phyloP scores from a whole-genome alignment of 2,797 vertebrate species.

The Halcyon chelicuti region DNA sequence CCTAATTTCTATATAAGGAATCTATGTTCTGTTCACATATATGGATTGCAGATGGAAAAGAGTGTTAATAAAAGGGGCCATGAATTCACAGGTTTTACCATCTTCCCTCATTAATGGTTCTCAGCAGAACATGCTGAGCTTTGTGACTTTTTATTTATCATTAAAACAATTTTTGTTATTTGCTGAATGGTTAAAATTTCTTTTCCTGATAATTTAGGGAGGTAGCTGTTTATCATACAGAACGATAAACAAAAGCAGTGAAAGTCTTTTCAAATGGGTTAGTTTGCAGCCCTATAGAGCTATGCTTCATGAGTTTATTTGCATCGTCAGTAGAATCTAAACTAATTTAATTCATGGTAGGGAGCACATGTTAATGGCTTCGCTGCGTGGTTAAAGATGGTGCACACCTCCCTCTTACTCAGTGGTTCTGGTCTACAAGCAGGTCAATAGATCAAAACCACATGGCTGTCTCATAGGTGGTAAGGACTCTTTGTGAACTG shows the following conservation, averaged over 20 bases:
- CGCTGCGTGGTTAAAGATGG: conserved; percentile 16
- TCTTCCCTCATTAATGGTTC: conserved; percentile 39
- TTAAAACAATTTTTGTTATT: conserved; percentile 54
- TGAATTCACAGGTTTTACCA: not conserved
- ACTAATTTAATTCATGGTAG: conserved; percentile 81
- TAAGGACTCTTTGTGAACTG: not conserved
- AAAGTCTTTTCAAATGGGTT: conserved; percentile 54
- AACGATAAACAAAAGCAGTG: conserved; percentile 41
- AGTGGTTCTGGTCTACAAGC: conserved; percentile 43
- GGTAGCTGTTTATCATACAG: conserved; percentile 45
- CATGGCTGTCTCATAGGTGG: not conserved
- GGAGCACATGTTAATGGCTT: conserved; percentile 53
- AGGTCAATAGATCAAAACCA: conserved; percentile 52
- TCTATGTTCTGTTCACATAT: not conserved
- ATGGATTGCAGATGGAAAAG: not conserved
- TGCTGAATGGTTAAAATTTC: conserved; percentile 56
- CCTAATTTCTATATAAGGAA: not conserved
- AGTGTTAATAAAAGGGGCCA: not conserved
- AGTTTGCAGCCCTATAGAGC: conserved; percentile 55
- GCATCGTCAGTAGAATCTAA: conserved; percentile 68
- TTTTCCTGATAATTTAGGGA: conserved; percentile 35
- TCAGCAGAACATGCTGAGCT: conserved; percentile 38
- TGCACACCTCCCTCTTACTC: conserved; percentile 27
- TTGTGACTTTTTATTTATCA: conserved; percentile 49
- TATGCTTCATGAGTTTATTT: conserved; percentile 71